Evolutionary conservation across 2,113 vertebrate species (phyloP), one percentile per base, ranked within the genome.

Genomic region (Aegithalos caudatus): DNA sequence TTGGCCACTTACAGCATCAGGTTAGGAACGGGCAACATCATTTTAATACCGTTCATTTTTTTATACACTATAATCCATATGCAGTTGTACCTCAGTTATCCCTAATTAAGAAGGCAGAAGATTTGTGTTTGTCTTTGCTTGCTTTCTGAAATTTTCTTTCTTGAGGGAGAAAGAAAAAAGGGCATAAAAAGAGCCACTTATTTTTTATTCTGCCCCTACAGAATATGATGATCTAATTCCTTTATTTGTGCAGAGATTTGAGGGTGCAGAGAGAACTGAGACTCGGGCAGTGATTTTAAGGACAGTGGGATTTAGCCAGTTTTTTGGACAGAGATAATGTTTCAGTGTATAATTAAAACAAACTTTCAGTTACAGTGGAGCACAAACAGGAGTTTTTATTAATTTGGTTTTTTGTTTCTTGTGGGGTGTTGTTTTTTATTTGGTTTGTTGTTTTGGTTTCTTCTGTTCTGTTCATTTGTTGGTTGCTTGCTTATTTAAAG

Each of bases 341-440:
- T 80, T 60, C 28, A 81, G 33, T 29, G 2, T 61, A 27, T 19
- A 81, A 10, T 44, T 51, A 44, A 64, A 90, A 37, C 3, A 77
- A 77, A 6, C 3, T 81, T 80, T 65, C 25, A 66, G 20, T 12
- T 44, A 57, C 4, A 17, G n/a, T 40, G 53, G 44, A 77, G 0
- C 1, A 9, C 10, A 88, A 66, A 45, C 2, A 1, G 6, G 7
- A 2, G 8, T 11, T 15, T 11, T 57, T 40, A 5, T 31, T 80
- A 64, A 21, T 31, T 56, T 64, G 3, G 15, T 50, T 31, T 1
- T 35, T 57, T 40, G 1, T 2, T 62, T 69, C 2, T 58, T 50
- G 10, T n/a, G 29, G 21, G 14, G 1, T 27, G 6, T 9, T 29
- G 2, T 2, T 42, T 70, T 62, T n/a, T 57, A 23, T 61, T 61